Conservation (phyloP, 2,888 invertebrate species). For the Diadegma fenestrale region DNA sequence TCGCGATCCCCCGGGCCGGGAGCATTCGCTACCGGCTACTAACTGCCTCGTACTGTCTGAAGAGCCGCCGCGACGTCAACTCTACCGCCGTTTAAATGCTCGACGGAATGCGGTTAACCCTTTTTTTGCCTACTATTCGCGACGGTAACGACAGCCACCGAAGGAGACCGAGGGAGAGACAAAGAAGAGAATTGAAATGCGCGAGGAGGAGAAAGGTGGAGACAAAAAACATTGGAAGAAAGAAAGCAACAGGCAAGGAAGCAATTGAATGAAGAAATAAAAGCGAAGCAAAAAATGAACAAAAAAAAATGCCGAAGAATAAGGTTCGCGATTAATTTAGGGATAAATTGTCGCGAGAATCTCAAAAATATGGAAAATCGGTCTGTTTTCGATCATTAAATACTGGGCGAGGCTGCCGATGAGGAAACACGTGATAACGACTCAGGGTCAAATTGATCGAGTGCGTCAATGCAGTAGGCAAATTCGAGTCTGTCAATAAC, state of each 20-base stretch:
- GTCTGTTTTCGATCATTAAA: too few relatives aligned
- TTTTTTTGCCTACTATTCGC: slow-evolving; percentile 79
- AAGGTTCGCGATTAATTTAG: not conserved
- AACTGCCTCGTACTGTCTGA: slow-evolving; percentile 49
- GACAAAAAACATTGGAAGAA: slow-evolving; percentile 5
- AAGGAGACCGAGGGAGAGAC: not conserved
- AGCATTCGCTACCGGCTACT: slow-evolving; percentile 65
- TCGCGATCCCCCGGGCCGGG: slow-evolving; percentile 40
- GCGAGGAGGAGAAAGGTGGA: not conserved
- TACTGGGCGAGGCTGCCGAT: too few relatives aligned
- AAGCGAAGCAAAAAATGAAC: not conserved
- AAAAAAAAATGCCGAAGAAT: not conserved
- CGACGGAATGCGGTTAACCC: slow-evolving; percentile 83
- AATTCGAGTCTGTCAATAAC: too few relatives aligned
- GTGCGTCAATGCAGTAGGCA: too few relatives aligned
- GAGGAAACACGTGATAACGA: too few relatives aligned
- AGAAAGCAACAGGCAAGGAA: not conserved
- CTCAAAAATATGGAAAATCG: too few relatives aligned
- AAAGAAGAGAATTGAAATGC: not conserved
- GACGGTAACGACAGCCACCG: slow-evolving; percentile 53
- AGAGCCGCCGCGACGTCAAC: slow-evolving; percentile 69
- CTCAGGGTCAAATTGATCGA: too few relatives aligned
- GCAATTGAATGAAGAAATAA: not conserved
- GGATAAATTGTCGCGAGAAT: too few relatives aligned
- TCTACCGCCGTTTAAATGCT: slow-evolving; percentile 82